Conservation (phyloP, 2,113 vertebrate genomes). For the Hoplias malabaricus region DNA sequence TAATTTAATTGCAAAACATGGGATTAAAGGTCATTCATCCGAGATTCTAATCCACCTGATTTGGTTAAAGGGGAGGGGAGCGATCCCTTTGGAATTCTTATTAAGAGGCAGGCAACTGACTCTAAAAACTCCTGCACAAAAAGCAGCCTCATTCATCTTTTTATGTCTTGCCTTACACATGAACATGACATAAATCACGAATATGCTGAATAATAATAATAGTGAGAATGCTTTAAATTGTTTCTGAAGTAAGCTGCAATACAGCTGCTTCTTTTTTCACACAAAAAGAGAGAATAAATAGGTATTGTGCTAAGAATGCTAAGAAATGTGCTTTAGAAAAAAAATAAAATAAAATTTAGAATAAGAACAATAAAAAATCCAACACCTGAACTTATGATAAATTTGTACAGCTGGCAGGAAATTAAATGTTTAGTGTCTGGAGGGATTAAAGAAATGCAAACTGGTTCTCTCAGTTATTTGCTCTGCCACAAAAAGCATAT, state of each 20-base stretch:
- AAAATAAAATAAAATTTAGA: no score
- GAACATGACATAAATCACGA: constrained; percentile 43
- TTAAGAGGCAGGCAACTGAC: constrained; percentile 39
- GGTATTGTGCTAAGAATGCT: background rate
- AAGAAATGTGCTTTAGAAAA: background rate
- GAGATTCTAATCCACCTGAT: constrained; percentile 54
- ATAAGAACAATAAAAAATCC: background rate
- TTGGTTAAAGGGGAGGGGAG: constrained; percentile 45
- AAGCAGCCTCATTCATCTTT: constrained; percentile 12
- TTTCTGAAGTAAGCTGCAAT: background rate
- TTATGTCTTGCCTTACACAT: constrained; percentile 2
- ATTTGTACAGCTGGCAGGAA: background rate
- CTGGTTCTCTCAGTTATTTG: background rate
- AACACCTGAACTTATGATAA: background rate
- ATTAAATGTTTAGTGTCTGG: background rate
- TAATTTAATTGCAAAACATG: constrained; percentile 56
- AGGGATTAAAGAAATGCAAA: background rate
- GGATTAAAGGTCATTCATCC: constrained; percentile 57
- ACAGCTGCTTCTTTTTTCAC: background rate
- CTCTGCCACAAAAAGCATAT: background rate
- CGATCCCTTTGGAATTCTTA: constrained; percentile 54
- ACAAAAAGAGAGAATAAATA: background rate
- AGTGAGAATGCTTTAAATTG: constrained; percentile 10
- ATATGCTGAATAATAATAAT: constrained; percentile 28
- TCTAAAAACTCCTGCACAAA: constrained; percentile 14